A percentile compares a stretch with the other conserved stretches of the same genome.
Evolutionary conservation across 2,888 invertebrate species (phyloP).

Genomic region (Glyphotaelius pellucidus): DNA sequence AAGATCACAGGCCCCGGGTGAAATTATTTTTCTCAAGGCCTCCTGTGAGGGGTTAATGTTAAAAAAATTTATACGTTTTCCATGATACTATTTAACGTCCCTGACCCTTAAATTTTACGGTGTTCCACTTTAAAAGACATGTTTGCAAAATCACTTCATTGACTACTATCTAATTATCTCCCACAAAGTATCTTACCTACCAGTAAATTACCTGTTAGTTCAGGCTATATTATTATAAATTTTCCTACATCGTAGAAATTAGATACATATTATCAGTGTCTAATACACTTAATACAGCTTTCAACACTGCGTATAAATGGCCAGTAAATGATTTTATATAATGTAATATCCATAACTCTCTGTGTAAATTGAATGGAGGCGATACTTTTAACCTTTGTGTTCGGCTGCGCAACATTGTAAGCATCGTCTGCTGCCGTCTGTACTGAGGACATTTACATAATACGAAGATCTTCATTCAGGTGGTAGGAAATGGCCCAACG

Average conservation of each 20-base stretch:
- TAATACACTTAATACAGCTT: not conserved
- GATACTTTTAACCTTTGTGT: not conserved
- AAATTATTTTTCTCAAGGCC: too few species aligned
- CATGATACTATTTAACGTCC: too few species aligned
- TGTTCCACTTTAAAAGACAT: too few species aligned
- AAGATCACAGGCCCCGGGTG: too few species aligned
- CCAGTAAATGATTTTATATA: not conserved
- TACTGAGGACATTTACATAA: constrained; percentile 24
- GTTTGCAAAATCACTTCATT: too few species aligned
- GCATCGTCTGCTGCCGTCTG: not conserved
- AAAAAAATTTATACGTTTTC: too few species aligned
- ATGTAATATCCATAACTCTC: not conserved
- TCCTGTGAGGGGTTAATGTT: too few species aligned
- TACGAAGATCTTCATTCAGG: constrained; percentile 13
- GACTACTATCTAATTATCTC: too few species aligned
- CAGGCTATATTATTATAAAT: too few species aligned
- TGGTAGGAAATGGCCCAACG: not conserved
- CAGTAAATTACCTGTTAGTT: too few species aligned
- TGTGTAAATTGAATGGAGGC: not conserved
- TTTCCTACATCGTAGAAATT: not conserved
- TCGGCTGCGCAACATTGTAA: constrained; percentile 5
- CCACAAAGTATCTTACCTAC: too few species aligned
- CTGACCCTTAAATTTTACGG: too few species aligned
- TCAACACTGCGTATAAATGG: not conserved
- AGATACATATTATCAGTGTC: not conserved